These are phyloP conservation scores for Seriola dumerili DNA, from an alignment of 2,113 vertebrate genomes.

Conservation along the genomic window DNA sequence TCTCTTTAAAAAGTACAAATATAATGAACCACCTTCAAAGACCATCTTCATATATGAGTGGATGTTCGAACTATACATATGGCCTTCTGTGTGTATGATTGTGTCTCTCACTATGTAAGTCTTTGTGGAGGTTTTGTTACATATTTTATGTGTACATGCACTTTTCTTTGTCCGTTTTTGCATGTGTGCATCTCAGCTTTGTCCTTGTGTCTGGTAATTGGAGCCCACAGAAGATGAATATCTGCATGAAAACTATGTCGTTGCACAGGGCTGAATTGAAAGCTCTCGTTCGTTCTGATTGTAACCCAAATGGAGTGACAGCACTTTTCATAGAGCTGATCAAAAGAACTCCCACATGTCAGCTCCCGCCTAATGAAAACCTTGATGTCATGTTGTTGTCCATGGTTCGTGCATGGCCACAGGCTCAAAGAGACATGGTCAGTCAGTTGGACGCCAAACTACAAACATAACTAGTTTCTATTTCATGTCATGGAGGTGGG, in stretches of 20 bases:
- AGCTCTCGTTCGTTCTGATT: background rate
- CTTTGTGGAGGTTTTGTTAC: background rate
- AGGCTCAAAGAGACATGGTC: background rate
- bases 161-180: background rate
- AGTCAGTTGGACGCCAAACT: background rate
- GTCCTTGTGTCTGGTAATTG: background rate
- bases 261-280: background rate
- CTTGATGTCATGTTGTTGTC: background rate
- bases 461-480: background rate
- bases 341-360: constrained; percentile 41
- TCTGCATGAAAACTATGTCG: background rate
- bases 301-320: background rate
- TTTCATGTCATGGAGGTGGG: too few species aligned
- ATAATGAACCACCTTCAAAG: background rate
- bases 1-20: background rate
- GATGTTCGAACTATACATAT: background rate
- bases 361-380: background rate
- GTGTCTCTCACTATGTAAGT: background rate
- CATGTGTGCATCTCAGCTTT: background rate
- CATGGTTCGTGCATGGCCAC: background rate
- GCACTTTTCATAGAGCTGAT: constrained; percentile 18
- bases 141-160: background rate
- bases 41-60: background rate
- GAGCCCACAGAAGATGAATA: background rate
- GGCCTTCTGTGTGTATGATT: background rate